Base-by-base conservation (phyloP, 2,888 invertebrate species). In the Pharmacophagus antenor region DNA sequence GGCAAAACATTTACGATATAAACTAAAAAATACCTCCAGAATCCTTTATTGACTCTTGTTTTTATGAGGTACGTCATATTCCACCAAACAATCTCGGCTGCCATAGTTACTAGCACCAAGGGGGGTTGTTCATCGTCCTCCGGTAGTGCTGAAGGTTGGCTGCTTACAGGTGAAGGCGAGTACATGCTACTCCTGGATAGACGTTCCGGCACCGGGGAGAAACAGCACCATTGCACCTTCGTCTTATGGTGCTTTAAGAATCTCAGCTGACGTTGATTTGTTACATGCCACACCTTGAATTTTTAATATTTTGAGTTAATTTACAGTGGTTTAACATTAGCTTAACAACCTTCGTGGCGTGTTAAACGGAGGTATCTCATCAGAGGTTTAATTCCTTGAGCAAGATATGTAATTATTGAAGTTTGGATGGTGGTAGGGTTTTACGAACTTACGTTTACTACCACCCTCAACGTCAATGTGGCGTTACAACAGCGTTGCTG, bases 41-140 rank as follows among this genome's bases (percentile, higher is more conserved):
- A 64, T 27, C 68, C 71, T 54, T 69, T 74, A 25, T 68, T 74
- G 3, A 77, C 74, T 18, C 77, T 68, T 15, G 72, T 70, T 53
- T 77, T 80, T 61, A 85, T 79, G 47, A 86, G 63, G 52, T 82
- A 77, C 0, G 84, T 81, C 25, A 92, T 72, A 68, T 93, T 88
- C 93, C 93, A 93, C 92, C 92, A 93, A 0, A 92, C 91, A 23
- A 93, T 86, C 73, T 93, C 92, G 1, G 92, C 84, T 0, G 92
- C 92, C 75, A 92, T 84, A 20, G 92, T 92, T 6, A 93, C 88
- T 37, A 93, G 76, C 27, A 93, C 90, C 2, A 91, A 63, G 0
- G 92, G 91, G 3, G 88, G 81, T 42, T 80, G 78, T 3, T 80
- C 80, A 0, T 80, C 81, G 6, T 73, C 74, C 2, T 67, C 71